phyloP scores from a whole-genome alignment of 2,888 invertebrate species.

The Suillia variegata region DNA sequence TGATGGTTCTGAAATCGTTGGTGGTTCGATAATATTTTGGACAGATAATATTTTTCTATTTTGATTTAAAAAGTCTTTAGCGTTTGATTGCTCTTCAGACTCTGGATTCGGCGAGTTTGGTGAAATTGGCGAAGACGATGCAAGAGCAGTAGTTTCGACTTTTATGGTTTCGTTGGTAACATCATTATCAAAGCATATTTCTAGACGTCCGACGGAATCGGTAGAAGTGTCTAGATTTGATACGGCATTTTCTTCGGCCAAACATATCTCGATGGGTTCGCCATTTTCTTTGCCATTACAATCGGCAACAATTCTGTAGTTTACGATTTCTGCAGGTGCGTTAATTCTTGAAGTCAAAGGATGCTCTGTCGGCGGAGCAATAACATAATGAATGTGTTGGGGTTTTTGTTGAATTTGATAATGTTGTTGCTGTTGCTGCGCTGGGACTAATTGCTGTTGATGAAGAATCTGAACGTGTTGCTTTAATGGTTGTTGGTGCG shows the following conservation, averaged over 20 bases:
- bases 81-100: conserved; percentile 11
- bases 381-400: conserved; percentile 10
- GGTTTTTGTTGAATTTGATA: conserved; percentile 31
- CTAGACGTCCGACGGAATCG: conserved; percentile 49
- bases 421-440: conserved; percentile 29
- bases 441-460: too few species aligned
- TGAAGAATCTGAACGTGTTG: too few species aligned
- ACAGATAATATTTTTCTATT: conserved; percentile 8
- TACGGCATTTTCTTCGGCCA: conserved; percentile 43
- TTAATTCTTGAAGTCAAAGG: too few species aligned
- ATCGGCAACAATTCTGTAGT: conserved; percentile 47
- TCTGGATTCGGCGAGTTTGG: not conserved
- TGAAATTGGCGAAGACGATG: too few species aligned
- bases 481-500: conserved; percentile 12
- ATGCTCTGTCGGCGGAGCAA: conserved; percentile 11
- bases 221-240: conserved; percentile 43
- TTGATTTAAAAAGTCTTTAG: conserved; percentile 12
- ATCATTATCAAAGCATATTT: conserved; percentile 42
- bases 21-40: not conserved
- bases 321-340: conserved; percentile 33
- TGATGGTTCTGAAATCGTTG: not conserved
- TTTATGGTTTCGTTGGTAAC: conserved; percentile 28
- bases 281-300: conserved; percentile 30
- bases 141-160: too few species aligned
- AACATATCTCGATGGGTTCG: conserved; percentile 48